Evolutionary conservation across 2,113 vertebrate species (phyloP).

Genomic region (Megalops atlanticus): DNA sequence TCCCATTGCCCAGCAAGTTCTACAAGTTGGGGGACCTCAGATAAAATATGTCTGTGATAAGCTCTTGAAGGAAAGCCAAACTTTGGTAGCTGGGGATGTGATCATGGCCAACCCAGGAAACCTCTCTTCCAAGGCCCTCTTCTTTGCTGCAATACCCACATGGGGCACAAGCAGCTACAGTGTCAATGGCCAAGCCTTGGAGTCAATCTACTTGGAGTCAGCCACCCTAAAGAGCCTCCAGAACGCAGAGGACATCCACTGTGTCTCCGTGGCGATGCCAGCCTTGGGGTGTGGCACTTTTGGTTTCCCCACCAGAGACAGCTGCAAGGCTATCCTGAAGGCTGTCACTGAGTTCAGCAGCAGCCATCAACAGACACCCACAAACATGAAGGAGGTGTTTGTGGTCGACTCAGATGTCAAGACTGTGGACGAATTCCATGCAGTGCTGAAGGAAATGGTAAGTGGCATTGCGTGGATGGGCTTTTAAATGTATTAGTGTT

Average conservation of each 20-base stretch:
- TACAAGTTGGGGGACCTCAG: conserved; percentile 36
- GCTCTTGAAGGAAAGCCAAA: conserved; percentile 32
- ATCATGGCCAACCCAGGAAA: conserved; percentile 36
- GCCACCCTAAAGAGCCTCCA: conserved; percentile 34
- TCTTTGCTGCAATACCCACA: conserved; percentile 42
- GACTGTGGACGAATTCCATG: conserved; percentile 42
- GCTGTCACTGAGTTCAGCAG: conserved; percentile 38
- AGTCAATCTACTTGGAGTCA: conserved; percentile 16
- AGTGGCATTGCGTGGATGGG: conserved; percentile 23
- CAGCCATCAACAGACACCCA: background rate
- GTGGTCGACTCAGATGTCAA: conserved; percentile 42
- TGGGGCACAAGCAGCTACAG: conserved; percentile 4
- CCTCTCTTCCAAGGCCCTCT: conserved; percentile 37
- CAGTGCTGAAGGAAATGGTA: conserved; percentile 27
- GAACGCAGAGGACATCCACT: conserved; percentile 30
- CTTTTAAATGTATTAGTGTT: too few relatives aligned
- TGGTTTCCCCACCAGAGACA: conserved; percentile 43
- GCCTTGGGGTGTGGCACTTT: conserved; percentile 33
- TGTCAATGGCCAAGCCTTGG: background rate
- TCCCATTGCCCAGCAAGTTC: conserved; percentile 32
- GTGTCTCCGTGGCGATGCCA: conserved; percentile 44
- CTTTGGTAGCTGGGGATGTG: conserved; percentile 38
- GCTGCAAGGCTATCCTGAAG: conserved; percentile 33
- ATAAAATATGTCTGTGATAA: conserved; percentile 26
- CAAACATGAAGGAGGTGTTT: conserved; percentile 39